These are phyloP conservation scores for Latrodectus elegans DNA, from an alignment of 2,888 invertebrate genomes.

Conservation along the genomic window DNA sequence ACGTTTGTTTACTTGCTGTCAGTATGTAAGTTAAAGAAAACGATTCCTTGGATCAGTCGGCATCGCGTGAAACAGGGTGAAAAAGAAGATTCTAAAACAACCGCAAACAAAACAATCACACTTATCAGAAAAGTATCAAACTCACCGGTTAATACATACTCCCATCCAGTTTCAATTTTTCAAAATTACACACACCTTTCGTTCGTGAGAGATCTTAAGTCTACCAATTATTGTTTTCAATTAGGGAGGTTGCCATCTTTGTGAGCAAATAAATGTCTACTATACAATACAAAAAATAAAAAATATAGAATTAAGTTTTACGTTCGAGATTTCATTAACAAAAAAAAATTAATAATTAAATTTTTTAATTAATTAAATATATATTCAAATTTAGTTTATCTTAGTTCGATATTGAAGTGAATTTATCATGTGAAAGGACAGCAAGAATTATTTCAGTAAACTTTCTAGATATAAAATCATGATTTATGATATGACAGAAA, in stretches of 20 bases:
- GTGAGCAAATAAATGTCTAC: no score
- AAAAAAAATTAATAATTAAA: no score
- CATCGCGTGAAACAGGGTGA: not conserved
- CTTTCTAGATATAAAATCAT: no score
- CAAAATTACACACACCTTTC: slow-evolving; percentile 43
- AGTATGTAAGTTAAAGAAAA: not conserved
- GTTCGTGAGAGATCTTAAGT: slow-evolving; percentile 20
- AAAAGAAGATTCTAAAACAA: not conserved
- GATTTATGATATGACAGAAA: no score
- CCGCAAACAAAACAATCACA: not conserved
- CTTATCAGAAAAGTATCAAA: slow-evolving; percentile 13
- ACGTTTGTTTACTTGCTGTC: not conserved
- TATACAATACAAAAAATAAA: no score
- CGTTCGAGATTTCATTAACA: no score
- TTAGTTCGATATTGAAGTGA: no score
- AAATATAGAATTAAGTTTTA: no score
- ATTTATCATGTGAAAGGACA: no score
- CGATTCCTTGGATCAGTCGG: not conserved
- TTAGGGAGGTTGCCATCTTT: slow-evolving; percentile 22
- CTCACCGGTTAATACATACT: slow-evolving; percentile 53
- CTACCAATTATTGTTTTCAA: slow-evolving; percentile 39
- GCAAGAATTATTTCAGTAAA: no score
- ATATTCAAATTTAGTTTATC: no score
- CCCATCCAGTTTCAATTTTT: slow-evolving; percentile 60
- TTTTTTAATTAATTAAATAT: no score